Conservation (phyloP, 2,113 vertebrate species). For the Gnathonemus longibarbis region DNA sequence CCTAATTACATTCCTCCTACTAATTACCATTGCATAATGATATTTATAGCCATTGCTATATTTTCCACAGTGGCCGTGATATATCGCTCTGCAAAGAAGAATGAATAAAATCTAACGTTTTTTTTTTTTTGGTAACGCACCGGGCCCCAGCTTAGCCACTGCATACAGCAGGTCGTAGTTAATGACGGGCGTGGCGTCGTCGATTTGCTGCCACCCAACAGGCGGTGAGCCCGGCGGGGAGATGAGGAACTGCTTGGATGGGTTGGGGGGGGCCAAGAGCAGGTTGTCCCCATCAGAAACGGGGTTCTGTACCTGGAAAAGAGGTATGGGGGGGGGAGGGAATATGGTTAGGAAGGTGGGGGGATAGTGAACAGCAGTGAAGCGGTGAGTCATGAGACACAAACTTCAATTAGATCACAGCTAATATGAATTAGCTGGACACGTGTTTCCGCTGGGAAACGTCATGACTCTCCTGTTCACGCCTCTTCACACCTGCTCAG, state of each 20-base stretch:
- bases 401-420: not conserved
- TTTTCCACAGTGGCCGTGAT: not conserved
- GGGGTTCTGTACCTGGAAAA: slow-evolving; percentile 68
- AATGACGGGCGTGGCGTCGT: slow-evolving; percentile 74
- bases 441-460: not conserved
- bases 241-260: slow-evolving; percentile 82
- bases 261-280: slow-evolving; percentile 78
- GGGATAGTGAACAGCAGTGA: not conserved
- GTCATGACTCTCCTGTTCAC: not conserved
- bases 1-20: not conserved
- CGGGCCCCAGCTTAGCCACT: slow-evolving; percentile 76
- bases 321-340: not conserved
- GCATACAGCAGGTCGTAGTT: slow-evolving; percentile 82
- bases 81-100: not conserved
- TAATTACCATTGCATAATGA: not conserved
- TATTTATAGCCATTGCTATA: not conserved
- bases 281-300: slow-evolving; percentile 77
- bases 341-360: not conserved
- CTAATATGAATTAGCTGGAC: not conserved
- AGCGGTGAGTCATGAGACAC: not conserved
- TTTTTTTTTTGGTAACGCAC: slow-evolving; percentile 43
- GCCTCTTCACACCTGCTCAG: not conserved
- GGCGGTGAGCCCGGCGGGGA: slow-evolving; percentile 78
- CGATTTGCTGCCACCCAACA: slow-evolving; percentile 74
- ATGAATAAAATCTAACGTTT: not conserved